phyloP scores from a whole-genome alignment of 2,888 invertebrate species.

The Pristionchus arcanus region DNA sequence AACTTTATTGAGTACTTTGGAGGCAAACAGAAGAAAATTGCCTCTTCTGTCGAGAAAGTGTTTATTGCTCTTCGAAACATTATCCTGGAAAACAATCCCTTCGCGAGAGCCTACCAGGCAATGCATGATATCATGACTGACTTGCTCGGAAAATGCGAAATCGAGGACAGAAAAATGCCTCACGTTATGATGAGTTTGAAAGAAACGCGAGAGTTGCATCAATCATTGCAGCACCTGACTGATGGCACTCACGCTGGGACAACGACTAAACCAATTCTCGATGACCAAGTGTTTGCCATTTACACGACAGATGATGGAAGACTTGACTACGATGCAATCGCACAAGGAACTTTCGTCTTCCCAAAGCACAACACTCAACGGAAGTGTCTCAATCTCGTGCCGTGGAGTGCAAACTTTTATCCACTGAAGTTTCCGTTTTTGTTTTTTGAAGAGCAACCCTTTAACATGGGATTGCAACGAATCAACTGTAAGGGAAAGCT shows the following conservation, averaged over 20 bases:
- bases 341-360: neutral
- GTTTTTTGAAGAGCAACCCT: neutral
- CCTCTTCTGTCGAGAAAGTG: neutral
- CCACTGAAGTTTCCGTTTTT: neutral
- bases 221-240: neutral
- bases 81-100: neutral
- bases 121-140: neutral
- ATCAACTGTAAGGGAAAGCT: neutral
- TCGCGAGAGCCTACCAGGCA: neutral
- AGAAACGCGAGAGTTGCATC: neutral
- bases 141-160: neutral
- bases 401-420: neutral
- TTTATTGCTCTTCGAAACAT: neutral
- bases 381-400: neutral
- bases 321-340: neutral
- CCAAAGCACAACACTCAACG: neutral
- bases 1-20: neutral
- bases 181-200: neutral
- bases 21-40: neutral
- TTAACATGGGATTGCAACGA: neutral
- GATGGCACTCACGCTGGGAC: neutral
- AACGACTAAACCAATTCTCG: neutral
- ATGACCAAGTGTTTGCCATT: constrained; percentile 1
- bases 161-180: neutral
- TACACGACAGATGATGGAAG: constrained; percentile 20